Evolutionary conservation across 2,888 invertebrate species (phyloP).

Genomic region (Pycnomerus fuliginosus): DNA sequence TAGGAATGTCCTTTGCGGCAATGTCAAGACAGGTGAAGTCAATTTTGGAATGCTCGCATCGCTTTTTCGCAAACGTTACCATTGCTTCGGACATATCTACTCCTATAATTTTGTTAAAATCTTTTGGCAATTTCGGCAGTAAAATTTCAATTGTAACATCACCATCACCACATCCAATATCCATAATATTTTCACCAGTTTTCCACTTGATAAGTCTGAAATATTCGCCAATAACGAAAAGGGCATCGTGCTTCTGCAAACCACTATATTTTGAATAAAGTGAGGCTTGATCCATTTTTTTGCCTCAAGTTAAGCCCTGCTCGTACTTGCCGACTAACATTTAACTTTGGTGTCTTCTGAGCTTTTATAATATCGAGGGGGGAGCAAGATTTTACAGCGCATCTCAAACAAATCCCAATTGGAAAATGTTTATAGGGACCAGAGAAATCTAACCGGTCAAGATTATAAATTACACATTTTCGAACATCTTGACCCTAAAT

Average conservation of each 20-base stretch:
- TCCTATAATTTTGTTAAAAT: constrained; percentile 59
- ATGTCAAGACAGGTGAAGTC: constrained; percentile 63
- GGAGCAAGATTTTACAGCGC: constrained; percentile 20
- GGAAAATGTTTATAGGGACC: too few relatives aligned
- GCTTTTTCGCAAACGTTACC: constrained; percentile 65
- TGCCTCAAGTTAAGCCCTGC: background rate
- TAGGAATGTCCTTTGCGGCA: constrained; percentile 54
- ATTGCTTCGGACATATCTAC: constrained; percentile 71
- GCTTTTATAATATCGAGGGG: constrained; percentile 24
- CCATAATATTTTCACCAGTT: constrained; percentile 59
- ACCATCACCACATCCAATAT: constrained; percentile 76
- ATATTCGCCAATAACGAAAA: constrained; percentile 65
- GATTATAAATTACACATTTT: too few relatives aligned
- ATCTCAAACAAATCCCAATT: constrained; percentile 15
- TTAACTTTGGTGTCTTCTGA: constrained; percentile 12
- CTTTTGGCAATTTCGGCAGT: constrained; percentile 60
- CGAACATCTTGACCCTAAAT: too few relatives aligned
- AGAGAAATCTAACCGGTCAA: too few relatives aligned
- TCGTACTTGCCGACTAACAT: constrained; percentile 15
- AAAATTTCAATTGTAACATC: constrained; percentile 66
- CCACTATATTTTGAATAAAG: constrained; percentile 68
- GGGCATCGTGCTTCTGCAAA: constrained; percentile 67
- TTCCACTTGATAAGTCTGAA: constrained; percentile 59
- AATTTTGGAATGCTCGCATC: constrained; percentile 53
- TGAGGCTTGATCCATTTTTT: constrained; percentile 54